These are phyloP conservation scores for Moxostoma hubbsi DNA, from an alignment of 2,797 vertebrate species.

Conservation along the genomic window DNA sequence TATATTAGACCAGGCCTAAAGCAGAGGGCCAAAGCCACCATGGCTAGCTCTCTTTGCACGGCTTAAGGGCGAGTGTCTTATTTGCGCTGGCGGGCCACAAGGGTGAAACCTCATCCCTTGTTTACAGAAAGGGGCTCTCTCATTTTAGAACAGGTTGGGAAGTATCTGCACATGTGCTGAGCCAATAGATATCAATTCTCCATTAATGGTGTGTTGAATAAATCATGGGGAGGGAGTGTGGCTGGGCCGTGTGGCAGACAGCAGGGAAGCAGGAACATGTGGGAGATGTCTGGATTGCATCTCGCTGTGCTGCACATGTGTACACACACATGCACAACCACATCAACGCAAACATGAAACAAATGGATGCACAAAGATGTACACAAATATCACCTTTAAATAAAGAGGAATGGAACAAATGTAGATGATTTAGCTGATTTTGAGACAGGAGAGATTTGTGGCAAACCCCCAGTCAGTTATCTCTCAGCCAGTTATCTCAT, in stretches of 20 bases:
- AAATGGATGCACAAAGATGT: not conserved
- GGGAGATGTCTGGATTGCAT: conserved; percentile 62
- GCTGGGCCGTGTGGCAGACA: conserved; percentile 61
- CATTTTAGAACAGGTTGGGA: conserved; percentile 52
- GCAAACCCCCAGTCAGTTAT: not conserved
- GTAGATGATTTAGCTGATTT: not conserved
- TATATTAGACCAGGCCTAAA: conserved; percentile 24
- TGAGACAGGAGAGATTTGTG: not conserved
- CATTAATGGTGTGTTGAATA: conserved; percentile 76
- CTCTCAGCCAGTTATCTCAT: not conserved
- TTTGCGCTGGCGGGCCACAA: conserved; percentile 42
- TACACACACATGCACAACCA: conserved; percentile 11
- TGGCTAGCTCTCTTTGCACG: conserved; percentile 31
- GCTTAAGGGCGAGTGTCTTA: conserved; percentile 49
- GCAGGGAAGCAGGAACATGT: conserved; percentile 57
- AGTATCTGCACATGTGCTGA: conserved; percentile 60
- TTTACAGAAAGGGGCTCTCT: conserved; percentile 53
- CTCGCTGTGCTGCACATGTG: conserved; percentile 38
- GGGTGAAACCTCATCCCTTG: conserved; percentile 53
- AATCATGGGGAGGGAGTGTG: conserved; percentile 69
- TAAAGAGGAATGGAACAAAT: not conserved
- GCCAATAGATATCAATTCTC: conserved; percentile 72
- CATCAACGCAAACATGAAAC: conserved; percentile 5
- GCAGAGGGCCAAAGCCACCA: conserved; percentile 45
- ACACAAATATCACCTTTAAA: not conserved